These are phyloP conservation scores for Harpagus bidentatus DNA, from an alignment of 2,113 vertebrate genomes.

Conservation along the genomic window DNA sequence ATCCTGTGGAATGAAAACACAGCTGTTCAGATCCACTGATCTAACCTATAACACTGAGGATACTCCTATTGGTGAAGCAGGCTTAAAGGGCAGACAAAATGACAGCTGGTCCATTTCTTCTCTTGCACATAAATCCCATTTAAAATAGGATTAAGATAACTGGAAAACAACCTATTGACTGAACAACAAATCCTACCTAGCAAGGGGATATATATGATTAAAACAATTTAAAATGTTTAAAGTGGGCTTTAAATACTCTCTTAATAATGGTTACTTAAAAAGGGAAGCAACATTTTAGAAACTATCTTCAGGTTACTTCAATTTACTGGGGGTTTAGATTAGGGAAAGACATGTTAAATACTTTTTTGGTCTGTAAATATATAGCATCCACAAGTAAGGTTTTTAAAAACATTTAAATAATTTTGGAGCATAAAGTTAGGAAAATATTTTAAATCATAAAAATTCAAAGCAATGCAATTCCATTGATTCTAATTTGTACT, in stretches of 20 bases:
- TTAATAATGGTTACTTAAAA: background rate
- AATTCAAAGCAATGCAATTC: background rate
- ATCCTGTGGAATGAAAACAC: background rate
- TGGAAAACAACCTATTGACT: constrained; percentile 33
- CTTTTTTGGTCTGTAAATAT: background rate
- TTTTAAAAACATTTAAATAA: background rate
- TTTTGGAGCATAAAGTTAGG: background rate
- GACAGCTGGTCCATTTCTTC: constrained; percentile 66
- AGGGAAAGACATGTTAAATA: background rate
- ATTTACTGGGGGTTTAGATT: background rate
- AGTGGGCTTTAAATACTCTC: constrained; percentile 7
- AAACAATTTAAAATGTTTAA: background rate
- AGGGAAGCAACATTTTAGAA: background rate
- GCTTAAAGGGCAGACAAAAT: constrained; percentile 40
- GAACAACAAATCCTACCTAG: constrained; percentile 28
- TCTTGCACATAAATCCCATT: constrained; percentile 65
- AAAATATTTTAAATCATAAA: background rate
- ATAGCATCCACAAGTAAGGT: background rate
- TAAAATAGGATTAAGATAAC: constrained; percentile 63
- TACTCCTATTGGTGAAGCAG: background rate
- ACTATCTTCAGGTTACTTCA: background rate
- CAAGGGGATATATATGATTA: background rate
- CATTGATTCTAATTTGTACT: background rate
- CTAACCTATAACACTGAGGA: background rate
- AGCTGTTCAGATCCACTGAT: constrained; percentile 39